A percentile compares a stretch with the other conserved stretches of the same genome.
Evolutionary conservation across 2,888 invertebrate species (phyloP).

Genomic region (Andrena bicolor): DNA sequence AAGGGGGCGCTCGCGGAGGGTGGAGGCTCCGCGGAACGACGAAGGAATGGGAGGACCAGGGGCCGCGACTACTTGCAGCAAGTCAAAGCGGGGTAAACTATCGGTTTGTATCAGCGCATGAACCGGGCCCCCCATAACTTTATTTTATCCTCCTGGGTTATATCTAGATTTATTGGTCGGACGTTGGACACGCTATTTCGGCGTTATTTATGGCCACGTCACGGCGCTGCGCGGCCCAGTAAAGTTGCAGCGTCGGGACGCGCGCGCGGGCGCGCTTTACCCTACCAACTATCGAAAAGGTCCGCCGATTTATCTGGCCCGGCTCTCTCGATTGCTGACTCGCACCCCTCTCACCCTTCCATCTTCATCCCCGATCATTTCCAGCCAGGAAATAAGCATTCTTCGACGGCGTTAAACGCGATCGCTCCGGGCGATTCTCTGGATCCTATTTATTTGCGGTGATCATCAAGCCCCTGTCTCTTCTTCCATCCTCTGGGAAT

Average conservation of each 20-base stretch:
- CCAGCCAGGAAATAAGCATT: conserved; percentile 41
- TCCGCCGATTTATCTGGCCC: conserved; percentile 56
- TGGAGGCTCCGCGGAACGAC: background rate
- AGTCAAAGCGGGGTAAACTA: conserved; percentile 74
- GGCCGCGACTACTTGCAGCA: conserved; percentile 67
- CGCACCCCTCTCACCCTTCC: conserved; percentile 17
- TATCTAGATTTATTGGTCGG: conserved; percentile 78
- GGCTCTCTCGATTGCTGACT: conserved; percentile 49
- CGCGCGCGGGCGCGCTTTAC: conserved; percentile 16
- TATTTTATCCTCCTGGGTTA: conserved; percentile 78
- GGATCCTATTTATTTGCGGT: conserved; percentile 6
- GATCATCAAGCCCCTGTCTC: background rate
- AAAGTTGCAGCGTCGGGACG: conserved; percentile 65
- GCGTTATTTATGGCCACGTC: conserved; percentile 76
- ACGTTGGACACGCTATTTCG: conserved; percentile 78
- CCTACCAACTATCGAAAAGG: conserved; percentile 54
- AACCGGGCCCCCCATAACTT: conserved; percentile 77
- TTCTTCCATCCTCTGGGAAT: background rate
- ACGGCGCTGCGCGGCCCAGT: conserved; percentile 62
- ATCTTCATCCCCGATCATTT: conserved; percentile 11
- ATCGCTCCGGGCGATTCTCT: conserved; percentile 4
- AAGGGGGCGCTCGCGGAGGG: background rate
- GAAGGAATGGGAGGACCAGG: conserved; percentile 20
- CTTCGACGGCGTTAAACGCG: conserved; percentile 38
- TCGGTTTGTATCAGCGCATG: conserved; percentile 76